phyloP scores from a whole-genome alignment of 2,113 vertebrate species.

The Rhea pennata region DNA sequence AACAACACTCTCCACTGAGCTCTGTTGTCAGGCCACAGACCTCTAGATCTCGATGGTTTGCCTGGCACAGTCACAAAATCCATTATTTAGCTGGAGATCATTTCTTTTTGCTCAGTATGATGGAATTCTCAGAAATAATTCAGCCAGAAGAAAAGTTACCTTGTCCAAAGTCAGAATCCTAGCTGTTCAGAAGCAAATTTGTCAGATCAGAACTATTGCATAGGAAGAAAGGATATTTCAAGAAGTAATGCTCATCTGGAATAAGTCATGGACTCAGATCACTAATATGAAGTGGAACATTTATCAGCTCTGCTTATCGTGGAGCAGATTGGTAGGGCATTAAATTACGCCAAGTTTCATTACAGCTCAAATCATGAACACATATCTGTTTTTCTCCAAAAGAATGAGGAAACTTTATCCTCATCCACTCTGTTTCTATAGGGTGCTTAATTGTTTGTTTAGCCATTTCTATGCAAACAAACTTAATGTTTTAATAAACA shows the following conservation, averaged over 20 bases:
- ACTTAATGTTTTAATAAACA: not conserved
- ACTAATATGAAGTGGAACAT: not conserved
- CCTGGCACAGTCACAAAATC: not conserved
- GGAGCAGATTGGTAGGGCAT: not conserved
- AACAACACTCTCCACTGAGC: not conserved
- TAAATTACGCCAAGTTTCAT: not conserved
- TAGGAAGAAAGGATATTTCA: not conserved
- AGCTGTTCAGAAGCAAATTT: not conserved
- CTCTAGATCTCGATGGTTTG: not conserved
- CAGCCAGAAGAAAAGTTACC: slow-evolving; percentile 25
- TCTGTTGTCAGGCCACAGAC: not conserved
- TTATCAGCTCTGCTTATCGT: not conserved
- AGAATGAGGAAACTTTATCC: not conserved
- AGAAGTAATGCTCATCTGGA: not conserved
- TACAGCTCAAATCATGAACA: not conserved
- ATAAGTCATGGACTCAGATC: not conserved
- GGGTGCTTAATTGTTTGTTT: not conserved
- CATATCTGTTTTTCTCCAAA: not conserved
- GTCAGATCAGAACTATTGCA: not conserved
- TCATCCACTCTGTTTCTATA: not conserved
- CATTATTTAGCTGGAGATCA: slow-evolving; percentile 26
- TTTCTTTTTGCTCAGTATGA: not conserved
- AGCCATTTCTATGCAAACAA: not conserved
- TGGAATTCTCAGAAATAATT: slow-evolving; percentile 39
- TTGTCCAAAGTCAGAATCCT: slow-evolving; percentile 5